Conservation (phyloP, 2,888 invertebrate genomes). For the Acleris holmiana region DNA sequence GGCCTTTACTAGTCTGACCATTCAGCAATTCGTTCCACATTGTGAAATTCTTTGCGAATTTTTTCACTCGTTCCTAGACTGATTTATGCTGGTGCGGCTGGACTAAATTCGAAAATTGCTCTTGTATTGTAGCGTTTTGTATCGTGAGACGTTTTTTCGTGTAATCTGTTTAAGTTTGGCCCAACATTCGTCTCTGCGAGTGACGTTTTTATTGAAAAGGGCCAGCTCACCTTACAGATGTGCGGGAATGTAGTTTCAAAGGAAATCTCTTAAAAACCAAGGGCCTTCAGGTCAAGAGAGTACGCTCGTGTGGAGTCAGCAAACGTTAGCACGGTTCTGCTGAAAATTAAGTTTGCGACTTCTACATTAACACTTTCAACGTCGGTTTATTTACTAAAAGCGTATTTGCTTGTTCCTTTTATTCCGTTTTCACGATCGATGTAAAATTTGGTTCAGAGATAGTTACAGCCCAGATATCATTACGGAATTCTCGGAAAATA, state of each 20-base stretch:
- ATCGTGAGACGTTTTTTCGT: conserved; percentile 15
- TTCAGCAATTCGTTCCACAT: conserved; percentile 39
- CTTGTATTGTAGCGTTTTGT: conserved; percentile 34
- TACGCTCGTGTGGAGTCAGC: conserved; percentile 4
- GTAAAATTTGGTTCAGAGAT: too few relatives aligned
- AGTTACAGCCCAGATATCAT: too few relatives aligned
- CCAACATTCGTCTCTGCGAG: conserved; percentile 20
- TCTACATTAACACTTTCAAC: conserved; percentile 4
- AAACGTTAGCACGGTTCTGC: conserved; percentile 8
- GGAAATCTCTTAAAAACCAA: conserved; percentile 21
- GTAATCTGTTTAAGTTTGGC: conserved; percentile 31
- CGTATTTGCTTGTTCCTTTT: background rate
- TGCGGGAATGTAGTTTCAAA: conserved; percentile 1
- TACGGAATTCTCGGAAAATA: too few relatives aligned
- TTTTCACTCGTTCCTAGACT: conserved; percentile 38
- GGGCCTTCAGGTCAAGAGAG: conserved; percentile 18
- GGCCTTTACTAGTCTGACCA: conserved; percentile 31
- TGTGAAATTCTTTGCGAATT: conserved; percentile 40
- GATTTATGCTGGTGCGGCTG: conserved; percentile 39
- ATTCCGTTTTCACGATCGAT: too few relatives aligned
- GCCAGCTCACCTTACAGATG: background rate
- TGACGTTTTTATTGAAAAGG: conserved; percentile 17
- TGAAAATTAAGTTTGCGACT: conserved; percentile 5
- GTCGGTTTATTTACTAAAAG: background rate
- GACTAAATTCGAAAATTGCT: conserved; percentile 38